Conservation (phyloP, 2,888 invertebrate genomes). For the Escarpia spicata region DNA sequence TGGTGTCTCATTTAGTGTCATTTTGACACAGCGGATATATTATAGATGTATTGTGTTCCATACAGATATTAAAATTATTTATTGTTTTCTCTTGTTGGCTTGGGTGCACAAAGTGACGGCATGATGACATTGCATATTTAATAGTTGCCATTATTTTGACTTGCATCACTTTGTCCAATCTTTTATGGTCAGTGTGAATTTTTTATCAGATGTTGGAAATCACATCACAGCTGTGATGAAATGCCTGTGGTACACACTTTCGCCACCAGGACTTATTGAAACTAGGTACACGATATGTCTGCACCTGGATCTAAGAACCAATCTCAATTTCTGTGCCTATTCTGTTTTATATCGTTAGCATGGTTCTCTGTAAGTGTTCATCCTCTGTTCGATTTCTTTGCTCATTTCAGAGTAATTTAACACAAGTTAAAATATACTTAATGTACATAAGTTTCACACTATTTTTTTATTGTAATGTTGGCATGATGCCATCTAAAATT, state of each 20-base stretch:
- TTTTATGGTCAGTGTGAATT: not conserved
- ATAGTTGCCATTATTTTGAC: not conserved
- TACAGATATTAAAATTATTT: constrained; percentile 7
- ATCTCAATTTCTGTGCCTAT: too few relatives aligned
- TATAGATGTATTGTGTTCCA: not conserved
- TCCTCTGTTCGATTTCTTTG: too few relatives aligned
- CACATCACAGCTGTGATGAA: not conserved
- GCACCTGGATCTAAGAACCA: too few relatives aligned
- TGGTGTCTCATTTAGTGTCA: not conserved
- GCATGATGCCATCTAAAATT: too few relatives aligned
- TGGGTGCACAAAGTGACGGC: not conserved
- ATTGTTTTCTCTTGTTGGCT: not conserved
- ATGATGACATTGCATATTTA: not conserved
- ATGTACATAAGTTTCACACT: too few relatives aligned
- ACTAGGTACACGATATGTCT: not conserved
- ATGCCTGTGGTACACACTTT: not conserved
- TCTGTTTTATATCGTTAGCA: too few relatives aligned
- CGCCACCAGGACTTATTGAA: not conserved
- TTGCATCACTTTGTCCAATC: not conserved
- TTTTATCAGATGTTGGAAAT: not conserved
- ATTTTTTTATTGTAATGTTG: too few relatives aligned
- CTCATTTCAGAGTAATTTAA: too few relatives aligned
- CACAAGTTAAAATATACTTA: too few relatives aligned
- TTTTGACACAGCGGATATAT: not conserved
- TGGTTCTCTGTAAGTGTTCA: too few relatives aligned